Evolutionary conservation across 2,888 invertebrate species (phyloP).

Genomic region (Thelaira solivaga): DNA sequence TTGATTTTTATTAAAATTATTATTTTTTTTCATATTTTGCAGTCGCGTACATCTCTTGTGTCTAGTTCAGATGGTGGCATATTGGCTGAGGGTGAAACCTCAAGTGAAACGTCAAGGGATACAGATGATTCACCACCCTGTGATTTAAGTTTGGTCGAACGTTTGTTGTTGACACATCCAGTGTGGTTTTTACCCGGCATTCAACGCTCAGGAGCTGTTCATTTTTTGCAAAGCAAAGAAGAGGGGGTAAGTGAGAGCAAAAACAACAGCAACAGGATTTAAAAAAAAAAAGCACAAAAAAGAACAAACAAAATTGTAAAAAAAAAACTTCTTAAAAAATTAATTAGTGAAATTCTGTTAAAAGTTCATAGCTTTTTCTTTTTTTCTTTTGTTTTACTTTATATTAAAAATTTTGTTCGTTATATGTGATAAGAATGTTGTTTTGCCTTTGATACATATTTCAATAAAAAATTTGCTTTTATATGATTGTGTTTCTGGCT

Average conservation of each 20-base stretch:
- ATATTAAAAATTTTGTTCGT: too few relatives aligned
- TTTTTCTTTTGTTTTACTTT: too few relatives aligned
- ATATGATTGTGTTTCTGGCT: too few relatives aligned
- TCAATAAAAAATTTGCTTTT: too few relatives aligned
- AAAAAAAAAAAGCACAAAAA: too few relatives aligned
- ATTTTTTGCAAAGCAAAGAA: slow-evolving; percentile 94
- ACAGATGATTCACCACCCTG: slow-evolving; percentile 83
- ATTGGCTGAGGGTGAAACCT: slow-evolving; percentile 80
- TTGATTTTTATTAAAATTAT: slow-evolving; percentile 10
- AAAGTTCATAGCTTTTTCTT: too few relatives aligned
- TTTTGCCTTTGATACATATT: too few relatives aligned
- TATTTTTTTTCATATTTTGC: slow-evolving; percentile 63
- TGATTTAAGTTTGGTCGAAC: slow-evolving; percentile 90
- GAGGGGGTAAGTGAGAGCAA: slow-evolving; percentile 87
- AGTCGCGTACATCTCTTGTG: slow-evolving; percentile 77
- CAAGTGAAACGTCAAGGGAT: slow-evolving; percentile 81
- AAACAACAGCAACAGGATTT: background rate
- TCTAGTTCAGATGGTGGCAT: slow-evolving; percentile 80
- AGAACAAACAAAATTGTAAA: too few relatives aligned
- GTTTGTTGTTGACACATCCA: slow-evolving; percentile 93
- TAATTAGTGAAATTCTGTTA: too few relatives aligned
- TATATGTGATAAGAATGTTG: too few relatives aligned
- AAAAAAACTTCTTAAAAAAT: too few relatives aligned
- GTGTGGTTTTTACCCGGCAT: slow-evolving; percentile 97
- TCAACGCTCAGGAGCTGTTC: slow-evolving; percentile 94